Evolutionary conservation across 2,797 vertebrate genomes (phyloP), one percentile per base, ranked within the genome.

Genomic region (Dipus sagitta): DNA sequence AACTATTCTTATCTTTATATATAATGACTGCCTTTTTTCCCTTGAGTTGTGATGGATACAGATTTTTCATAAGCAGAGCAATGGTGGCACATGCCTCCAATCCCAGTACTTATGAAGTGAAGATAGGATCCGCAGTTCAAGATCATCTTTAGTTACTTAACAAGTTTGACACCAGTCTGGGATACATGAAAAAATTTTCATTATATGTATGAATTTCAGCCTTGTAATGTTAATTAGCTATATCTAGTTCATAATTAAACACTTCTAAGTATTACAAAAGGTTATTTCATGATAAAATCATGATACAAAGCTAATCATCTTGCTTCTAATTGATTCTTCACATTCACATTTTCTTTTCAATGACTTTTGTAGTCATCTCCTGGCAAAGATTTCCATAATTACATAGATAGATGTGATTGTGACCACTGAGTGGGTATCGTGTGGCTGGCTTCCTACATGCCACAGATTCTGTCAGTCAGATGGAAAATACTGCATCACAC

Each of bases 401-500:
- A 58, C 10, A 62, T 42, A 86, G 30, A 62, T 23, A 92, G 87
- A 94, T 54, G 32, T 84, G 85, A n/a, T 78, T 85, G 84, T 96
- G 94, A 93, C 94, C 95, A 93, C 84, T 96, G 83, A 0, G 62
- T 93, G 95, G 74, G 65, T 80, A 58, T 88, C 86, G 67, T 7
- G 75, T 91, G 93, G 74, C 95, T 88, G 24, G 88, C 81, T 85
- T 95, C 70, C 64, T 92, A 96, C 96, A 97, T 91, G 84, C 84
- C 94, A 96, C 96, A 75, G 95, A 96, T 64, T 95, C 94, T 76
- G 68, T 95, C 90, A 95, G 79, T 92, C 92, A 95, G 78, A 97
- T 2, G 4, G 77, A 96, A 96, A 93, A 97, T 90, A 54, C 32
- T 70, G 83, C 87, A 97, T 98, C 97, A 90, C 93, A 1, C 70